Evolutionary conservation across 2,797 vertebrate species (phyloP), one percentile per base, ranked within the genome.

Genomic region (Holocentrus rufus): DNA sequence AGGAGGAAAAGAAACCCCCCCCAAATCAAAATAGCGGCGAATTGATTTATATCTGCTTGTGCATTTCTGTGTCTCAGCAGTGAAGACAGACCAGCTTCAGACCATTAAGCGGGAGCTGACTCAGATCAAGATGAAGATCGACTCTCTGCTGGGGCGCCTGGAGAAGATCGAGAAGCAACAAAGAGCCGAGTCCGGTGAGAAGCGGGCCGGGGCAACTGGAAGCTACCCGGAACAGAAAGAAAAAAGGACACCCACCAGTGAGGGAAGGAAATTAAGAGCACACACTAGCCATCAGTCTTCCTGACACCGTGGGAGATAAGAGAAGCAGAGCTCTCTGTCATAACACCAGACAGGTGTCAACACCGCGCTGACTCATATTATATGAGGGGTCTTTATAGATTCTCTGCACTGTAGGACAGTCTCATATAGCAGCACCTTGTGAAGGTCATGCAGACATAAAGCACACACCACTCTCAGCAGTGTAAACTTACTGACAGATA

Each of bases 101-200:
- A 98, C 95, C 79, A 99, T 99, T 90, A 99, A 98, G 91, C 96
- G 97, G 87, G 98, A 99, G 94, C 94, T 99, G 93, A 97, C 95
- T 69, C 98, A 99, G 93, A 99, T 99, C 92, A 99, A 99, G 95
- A 94, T 95, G 87, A 99, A 98, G 95, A 97, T 99, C 80, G 97
- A 99, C 94, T 98, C 97, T 83, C 95, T 99, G 91, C 94, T 99
- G 91, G 97, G 96, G 72, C 96, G 97, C 66, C 95, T 99, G 95
- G 97, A 98, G 91, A 98, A 98, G 93, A 99, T 99, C 79, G 97
- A 99, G 93, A 99, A 97, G 86, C 97, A 98, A 92, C 98, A 98
- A 93, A 95, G 96, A 89, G 94, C 88, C 14, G 96, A 98, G 86
- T 92, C 93, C 69, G 97, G 97, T 98, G 91, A 94, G 96, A 2